Evolutionary conservation across 2,797 vertebrate species (phyloP), one percentile per base, ranked within the genome.

Genomic region (Micropoecilia bifurca): DNA sequence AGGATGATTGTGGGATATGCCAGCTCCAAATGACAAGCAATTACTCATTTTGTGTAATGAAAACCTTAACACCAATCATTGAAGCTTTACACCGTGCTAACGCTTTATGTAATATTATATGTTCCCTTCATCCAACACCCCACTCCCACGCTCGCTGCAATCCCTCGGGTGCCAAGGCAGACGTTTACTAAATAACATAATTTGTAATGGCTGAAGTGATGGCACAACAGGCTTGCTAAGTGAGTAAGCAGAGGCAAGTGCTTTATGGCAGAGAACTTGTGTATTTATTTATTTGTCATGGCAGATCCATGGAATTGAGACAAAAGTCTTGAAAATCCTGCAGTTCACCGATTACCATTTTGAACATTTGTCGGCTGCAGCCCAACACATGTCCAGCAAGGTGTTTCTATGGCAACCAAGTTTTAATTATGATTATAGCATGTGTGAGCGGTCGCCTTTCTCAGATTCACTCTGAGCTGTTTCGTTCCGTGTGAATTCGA

Each of bases 11-110:
- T 95, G 94, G 95, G 95, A 95, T 93, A 95, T 93, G 95, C 94
- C 94, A 94, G 92, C 93, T 93, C 91, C 92, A 87, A 94, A 94
- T 95, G 95, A 96, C 95, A 95, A 95, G 95, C 95, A 95, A 95
- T 96, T 96, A 96, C 94, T 96, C 95, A 96, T 94, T 95, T 95
- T 90, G 93, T 95, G 95, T 96, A 96, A 96, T 96, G 95, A 95
- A 96, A 96, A 96, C 93, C 92, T 94, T 96, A 95, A 95, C 95
- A 95, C 94, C 95, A 95, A 95, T 96, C 95, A 95, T 94, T 73
- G 93, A 89, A 87, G 95, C 95, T 95, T 94, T 94, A 94, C 94
- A 91, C 93, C 81, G 85, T 90, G 90, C 93, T 96, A 94, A 95
- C 91, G 90, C 94, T 93, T 95, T 93, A 94, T 95, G 95, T 94